Evolutionary conservation across 2,113 vertebrate species (phyloP), one percentile per base, ranked within the genome.

Genomic region (Upupa epops): DNA sequence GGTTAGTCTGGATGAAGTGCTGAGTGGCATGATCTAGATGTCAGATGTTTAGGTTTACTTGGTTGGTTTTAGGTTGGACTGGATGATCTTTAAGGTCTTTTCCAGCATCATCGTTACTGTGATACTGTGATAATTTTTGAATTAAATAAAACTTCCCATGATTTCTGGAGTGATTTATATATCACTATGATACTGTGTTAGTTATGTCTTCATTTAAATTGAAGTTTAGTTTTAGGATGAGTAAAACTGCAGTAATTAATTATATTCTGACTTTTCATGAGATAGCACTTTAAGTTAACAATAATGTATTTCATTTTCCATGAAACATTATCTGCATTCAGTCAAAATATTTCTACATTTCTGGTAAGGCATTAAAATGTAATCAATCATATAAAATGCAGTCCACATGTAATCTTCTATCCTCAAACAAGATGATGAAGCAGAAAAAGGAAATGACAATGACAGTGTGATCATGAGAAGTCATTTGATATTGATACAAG

Each of bases 341-440:
- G 5, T 46, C 83, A 45, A 86, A 92, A 32, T 73, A 71, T 77
- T 89, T 94, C n/a, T 74, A 14, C 21, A 56, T 80, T 92, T 91
- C 88, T 1, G 0, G 18, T 64, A 54, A 88, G 34, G 36, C 72
- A 81, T 91, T 93, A 90, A 81, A 90, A 90, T 90, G 15, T 65
- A 90, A 83, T 93, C 76, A 88, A 86, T 93, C 66, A 58, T 40
- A 74, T 88, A 64, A 80, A 88, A 86, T 61, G 51, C 46, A 80
- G 36, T 75, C 26, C 21, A 36, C 40, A 40, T 74, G 31, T 56
- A 66, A 86, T 83, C 40, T 75, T 83, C 83, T 73, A 42, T 80
- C 55, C 32, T 96, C 59, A 79, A 73, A 74, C 29, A 83, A 83
- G 64, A 86, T 1, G 0, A n/a, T 66, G 68, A 92, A 92, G 51